A percentile compares a stretch with the other conserved stretches of the same genome.
Conservation (phyloP, 2,797 vertebrate species). For the Aldrovandia affinis region DNA sequence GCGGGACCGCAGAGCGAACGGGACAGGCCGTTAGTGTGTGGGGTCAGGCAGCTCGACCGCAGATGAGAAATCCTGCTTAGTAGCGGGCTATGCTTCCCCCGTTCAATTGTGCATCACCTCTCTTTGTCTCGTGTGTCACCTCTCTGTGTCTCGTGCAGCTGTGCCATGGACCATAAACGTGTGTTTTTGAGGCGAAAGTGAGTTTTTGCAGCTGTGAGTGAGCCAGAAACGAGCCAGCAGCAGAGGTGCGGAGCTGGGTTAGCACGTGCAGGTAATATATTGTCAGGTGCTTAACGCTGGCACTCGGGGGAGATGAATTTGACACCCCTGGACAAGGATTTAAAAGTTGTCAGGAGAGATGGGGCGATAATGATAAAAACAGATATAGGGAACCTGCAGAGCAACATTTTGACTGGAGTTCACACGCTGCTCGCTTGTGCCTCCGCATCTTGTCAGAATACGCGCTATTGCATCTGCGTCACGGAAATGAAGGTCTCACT, state of each 20-base stretch:
- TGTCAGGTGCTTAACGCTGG: neutral
- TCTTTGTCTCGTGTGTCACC: neutral
- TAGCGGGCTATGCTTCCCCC: neutral
- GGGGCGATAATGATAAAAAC: neutral
- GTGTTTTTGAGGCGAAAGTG: neutral
- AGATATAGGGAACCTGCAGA: neutral
- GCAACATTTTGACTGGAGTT: neutral
- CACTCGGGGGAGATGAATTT: neutral
- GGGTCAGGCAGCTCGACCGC: neutral
- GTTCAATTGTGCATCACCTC: neutral
- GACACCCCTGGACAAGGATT: neutral
- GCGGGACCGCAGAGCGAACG: neutral
- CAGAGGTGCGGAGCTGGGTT: neutral
- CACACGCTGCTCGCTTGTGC: neutral
- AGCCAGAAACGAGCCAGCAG: neutral
- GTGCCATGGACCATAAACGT: neutral
- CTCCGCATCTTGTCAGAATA: slow-evolving; percentile 16
- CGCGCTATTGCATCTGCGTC: too few relatives aligned
- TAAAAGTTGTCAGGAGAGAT: neutral
- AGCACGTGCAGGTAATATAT: neutral
- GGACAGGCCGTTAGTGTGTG: neutral
- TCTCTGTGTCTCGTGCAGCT: too few relatives aligned
- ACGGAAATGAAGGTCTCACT: neutral
- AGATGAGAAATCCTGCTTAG: neutral
- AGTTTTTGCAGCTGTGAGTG: too few relatives aligned